These are phyloP conservation scores for Habrosyne pyritoides DNA, from an alignment of 2,888 invertebrate species.

Conservation along the genomic window DNA sequence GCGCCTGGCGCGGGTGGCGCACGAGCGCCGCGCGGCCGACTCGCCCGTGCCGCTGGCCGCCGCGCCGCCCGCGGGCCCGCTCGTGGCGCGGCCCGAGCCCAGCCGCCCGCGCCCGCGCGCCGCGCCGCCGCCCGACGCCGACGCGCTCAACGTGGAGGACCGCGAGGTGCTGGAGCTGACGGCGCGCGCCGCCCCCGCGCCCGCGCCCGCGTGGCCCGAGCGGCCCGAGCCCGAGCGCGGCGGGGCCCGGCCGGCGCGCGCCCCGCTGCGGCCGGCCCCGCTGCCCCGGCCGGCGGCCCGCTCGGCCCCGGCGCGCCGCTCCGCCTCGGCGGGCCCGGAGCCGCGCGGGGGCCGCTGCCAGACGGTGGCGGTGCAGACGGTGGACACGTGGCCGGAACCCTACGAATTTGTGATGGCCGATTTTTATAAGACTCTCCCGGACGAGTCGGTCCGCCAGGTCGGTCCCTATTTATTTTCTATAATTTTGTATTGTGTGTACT, in stretches of 20 bases:
- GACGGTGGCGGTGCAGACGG: slow-evolving; percentile 83
- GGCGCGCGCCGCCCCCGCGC: slow-evolving; percentile 38
- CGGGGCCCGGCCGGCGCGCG: slow-evolving; percentile 19
- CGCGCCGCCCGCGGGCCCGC: slow-evolving; percentile 58
- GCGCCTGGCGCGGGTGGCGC: slow-evolving; percentile 75
- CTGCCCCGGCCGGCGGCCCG: slow-evolving; percentile 21
- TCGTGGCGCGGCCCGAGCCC: slow-evolving; percentile 49
- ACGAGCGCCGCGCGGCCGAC: slow-evolving; percentile 73
- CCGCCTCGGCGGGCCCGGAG: slow-evolving; percentile 25
- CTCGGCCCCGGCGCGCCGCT: slow-evolving; percentile 28
- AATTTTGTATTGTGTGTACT: too few species aligned
- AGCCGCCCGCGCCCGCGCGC: slow-evolving; percentile 24
- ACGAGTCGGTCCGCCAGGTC: slow-evolving; percentile 52
- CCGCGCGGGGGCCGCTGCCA: slow-evolving; percentile 21
- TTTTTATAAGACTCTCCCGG: slow-evolving; percentile 76
- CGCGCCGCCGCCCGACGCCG: slow-evolving; percentile 45
- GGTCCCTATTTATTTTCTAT: neutral
- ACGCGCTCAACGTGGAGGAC: slow-evolving; percentile 51
- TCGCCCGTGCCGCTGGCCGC: slow-evolving; percentile 75
- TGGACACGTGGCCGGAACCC: slow-evolving; percentile 87
- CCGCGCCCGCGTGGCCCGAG: slow-evolving; percentile 19
- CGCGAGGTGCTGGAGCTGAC: slow-evolving; percentile 78
- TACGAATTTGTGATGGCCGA: slow-evolving; percentile 91
- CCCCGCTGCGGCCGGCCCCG: slow-evolving; percentile 28
- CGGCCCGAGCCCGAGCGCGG: slow-evolving; percentile 29